phyloP scores from a whole-genome alignment of 2,113 vertebrate species.

The Sclerurus mexicanus region DNA sequence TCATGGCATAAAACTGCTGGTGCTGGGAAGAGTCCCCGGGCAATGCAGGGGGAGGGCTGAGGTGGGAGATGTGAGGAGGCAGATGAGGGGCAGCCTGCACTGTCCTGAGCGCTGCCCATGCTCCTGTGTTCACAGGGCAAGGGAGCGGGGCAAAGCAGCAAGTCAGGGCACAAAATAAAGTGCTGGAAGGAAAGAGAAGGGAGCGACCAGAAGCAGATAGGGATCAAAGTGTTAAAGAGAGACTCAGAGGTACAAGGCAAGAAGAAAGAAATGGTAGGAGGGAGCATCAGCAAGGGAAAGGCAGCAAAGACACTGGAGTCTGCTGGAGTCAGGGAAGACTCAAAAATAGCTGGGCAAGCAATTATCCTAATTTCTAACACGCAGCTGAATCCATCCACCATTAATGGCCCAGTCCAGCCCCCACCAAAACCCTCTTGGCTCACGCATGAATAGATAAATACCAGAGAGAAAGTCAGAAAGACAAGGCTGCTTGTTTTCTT shows the following conservation, averaged over 20 bases:
- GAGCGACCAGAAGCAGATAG: background rate
- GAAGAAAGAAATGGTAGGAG: background rate
- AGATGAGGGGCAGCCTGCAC: background rate
- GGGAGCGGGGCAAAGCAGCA: accelerated
- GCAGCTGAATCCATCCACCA: background rate
- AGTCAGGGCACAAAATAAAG: background rate
- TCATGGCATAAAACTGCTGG: background rate
- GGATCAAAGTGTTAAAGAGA: background rate
- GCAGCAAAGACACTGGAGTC: background rate
- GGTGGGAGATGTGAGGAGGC: background rate
- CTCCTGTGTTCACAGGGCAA: background rate
- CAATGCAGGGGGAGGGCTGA: background rate
- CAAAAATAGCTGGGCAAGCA: background rate
- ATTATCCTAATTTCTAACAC: background rate
- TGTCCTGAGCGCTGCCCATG: accelerated
- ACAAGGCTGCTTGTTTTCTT: background rate
- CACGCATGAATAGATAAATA: background rate
- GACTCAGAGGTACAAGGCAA: background rate
- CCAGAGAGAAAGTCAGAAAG: background rate
- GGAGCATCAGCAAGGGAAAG: background rate
- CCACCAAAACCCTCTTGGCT: background rate
- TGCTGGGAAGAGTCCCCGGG: background rate
- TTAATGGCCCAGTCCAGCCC: background rate
- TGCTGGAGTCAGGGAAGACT: background rate
- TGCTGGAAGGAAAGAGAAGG: background rate